phyloP scores from a whole-genome alignment of 2,797 vertebrate species.

The Limnodromus scolopaceus region DNA sequence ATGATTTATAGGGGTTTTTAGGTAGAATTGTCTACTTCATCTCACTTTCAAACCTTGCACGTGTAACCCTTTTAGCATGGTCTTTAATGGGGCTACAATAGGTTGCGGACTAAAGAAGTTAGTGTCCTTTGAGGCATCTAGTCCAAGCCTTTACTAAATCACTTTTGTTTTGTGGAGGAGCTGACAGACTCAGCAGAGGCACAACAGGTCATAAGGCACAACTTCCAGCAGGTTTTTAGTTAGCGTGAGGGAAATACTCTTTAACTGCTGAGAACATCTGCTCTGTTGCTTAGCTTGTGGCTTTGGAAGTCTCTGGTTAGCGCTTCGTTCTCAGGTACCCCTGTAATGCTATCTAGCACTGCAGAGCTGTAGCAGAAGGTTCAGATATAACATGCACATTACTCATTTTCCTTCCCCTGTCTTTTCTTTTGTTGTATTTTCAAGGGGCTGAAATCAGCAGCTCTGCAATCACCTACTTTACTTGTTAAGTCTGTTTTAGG shows the following conservation, averaged over 20 bases:
- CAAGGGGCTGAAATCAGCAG: background rate
- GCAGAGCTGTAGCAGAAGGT: background rate
- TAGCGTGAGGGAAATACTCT: background rate
- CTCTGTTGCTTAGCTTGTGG: background rate
- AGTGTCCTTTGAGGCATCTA: background rate
- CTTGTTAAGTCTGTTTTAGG: background rate
- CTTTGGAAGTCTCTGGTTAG: background rate
- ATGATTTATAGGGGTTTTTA: background rate
- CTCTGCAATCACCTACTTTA: background rate
- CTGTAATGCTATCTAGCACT: background rate
- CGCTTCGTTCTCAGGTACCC: background rate
- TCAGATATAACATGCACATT: fast-evolving
- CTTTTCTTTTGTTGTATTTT: background rate
- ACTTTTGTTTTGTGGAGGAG: background rate
- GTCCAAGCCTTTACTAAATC: background rate
- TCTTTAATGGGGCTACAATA: background rate
- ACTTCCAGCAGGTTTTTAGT: background rate
- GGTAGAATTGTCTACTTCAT: background rate
- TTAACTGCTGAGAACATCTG: background rate
- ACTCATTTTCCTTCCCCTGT: background rate
- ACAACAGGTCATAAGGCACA: background rate
- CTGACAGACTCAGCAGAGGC: background rate
- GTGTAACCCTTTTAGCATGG: background rate
- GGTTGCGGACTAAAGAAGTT: background rate
- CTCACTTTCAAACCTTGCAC: background rate